These are phyloP conservation scores for Junonia oenone DNA, from an alignment of 2,888 invertebrate genomes.

Conservation along the genomic window DNA sequence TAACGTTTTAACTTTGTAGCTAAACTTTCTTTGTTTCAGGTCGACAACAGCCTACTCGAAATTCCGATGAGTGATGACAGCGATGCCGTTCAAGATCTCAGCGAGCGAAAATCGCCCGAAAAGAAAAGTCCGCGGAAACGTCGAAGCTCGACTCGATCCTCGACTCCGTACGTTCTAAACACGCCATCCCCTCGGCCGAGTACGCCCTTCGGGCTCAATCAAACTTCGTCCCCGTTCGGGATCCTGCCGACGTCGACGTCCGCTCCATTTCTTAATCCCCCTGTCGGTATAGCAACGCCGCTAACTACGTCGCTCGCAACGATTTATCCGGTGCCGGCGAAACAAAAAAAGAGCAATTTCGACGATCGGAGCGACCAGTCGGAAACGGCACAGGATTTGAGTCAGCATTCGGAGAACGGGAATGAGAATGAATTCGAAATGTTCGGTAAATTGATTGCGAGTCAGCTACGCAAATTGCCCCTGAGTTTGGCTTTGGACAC, in stretches of 20 bases:
- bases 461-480: constrained; percentile 67
- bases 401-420: constrained; percentile 67
- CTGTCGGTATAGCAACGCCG: constrained; percentile 71
- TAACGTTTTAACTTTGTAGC: constrained; percentile 40
- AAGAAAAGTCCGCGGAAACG: constrained; percentile 71
- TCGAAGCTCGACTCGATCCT: constrained; percentile 67
- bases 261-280: constrained; percentile 66
- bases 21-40: constrained; percentile 50
- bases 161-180: constrained; percentile 69
- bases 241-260: constrained; percentile 62
- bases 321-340: constrained; percentile 65
- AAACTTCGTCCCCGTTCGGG: constrained; percentile 55
- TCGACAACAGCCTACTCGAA: constrained; percentile 69
- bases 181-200: constrained; percentile 70
- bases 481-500: constrained; percentile 68
- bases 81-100: constrained; percentile 69
- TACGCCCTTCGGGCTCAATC: constrained; percentile 67
- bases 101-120: constrained; percentile 70
- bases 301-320: constrained; percentile 67
- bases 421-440: constrained; percentile 74
- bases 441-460: constrained; percentile 72
- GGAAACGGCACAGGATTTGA: constrained; percentile 66
- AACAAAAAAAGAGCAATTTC: constrained; percentile 60
- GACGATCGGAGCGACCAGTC: constrained; percentile 56
- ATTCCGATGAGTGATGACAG: constrained; percentile 72